Conservation (phyloP, 2,888 invertebrate species). For the Ctena decussata region DNA sequence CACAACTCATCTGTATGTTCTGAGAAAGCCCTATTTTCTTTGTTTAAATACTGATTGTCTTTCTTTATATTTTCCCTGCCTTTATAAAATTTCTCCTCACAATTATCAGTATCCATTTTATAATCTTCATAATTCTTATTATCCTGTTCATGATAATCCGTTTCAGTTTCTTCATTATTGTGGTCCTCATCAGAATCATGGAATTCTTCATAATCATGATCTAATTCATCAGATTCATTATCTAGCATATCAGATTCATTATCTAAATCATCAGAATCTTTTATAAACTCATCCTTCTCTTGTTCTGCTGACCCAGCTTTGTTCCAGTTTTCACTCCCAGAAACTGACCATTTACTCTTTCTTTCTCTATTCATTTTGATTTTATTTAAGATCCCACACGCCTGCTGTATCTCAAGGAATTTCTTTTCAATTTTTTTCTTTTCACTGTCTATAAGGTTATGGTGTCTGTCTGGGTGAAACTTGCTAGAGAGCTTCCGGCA, state of each 20-base stretch:
- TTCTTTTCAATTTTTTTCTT: constrained; percentile 34
- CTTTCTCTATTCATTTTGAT: constrained; percentile 45
- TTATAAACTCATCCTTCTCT: background rate
- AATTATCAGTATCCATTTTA: too few species aligned
- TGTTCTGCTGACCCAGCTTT: background rate
- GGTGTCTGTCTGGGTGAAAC: constrained; percentile 54
- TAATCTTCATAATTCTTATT: too few species aligned
- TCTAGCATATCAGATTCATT: too few species aligned
- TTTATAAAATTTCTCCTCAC: too few species aligned
- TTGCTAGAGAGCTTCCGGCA: constrained; percentile 51
- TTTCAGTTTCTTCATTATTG: background rate
- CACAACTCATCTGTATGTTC: too few species aligned
- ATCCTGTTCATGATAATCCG: background rate
- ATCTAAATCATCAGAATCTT: background rate
- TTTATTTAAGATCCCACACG: constrained; percentile 47
- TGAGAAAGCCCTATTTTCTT: too few species aligned
- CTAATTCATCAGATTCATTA: background rate
- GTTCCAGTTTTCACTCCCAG: background rate
- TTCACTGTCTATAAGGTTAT: constrained; percentile 24
- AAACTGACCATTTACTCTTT: constrained; percentile 43
- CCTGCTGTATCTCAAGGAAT: constrained; percentile 59
- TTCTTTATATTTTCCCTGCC: too few species aligned
- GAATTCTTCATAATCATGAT: background rate
- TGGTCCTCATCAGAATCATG: background rate
- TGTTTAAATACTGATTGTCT: too few species aligned